These are phyloP conservation scores for Centropristis striata DNA, from an alignment of 2,113 vertebrate species.

Conservation along the genomic window DNA sequence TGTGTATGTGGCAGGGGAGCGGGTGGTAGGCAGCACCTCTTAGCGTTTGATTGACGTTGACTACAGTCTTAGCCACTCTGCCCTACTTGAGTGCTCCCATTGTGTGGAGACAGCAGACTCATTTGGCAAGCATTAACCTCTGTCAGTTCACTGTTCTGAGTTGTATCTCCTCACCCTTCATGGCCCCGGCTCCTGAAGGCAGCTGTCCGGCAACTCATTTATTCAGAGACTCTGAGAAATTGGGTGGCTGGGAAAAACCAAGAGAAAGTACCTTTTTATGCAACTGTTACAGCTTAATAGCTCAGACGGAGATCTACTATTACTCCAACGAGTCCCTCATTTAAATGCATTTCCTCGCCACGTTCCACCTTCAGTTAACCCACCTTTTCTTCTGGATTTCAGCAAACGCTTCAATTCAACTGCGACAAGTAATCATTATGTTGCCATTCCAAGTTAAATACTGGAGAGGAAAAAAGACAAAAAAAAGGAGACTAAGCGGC, in stretches of 20 bases:
- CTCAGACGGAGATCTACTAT: neutral
- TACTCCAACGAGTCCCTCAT: neutral
- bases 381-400: neutral
- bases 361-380: neutral
- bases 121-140: conserved; percentile 72
- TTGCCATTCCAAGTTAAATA: neutral
- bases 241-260: conserved; percentile 12
- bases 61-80: conserved; percentile 47
- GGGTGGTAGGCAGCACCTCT: conserved; percentile 6
- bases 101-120: conserved; percentile 51
- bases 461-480: no score
- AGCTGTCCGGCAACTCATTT: conserved; percentile 52
- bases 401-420: no score
- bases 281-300: conserved; percentile 8
- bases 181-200: conserved; percentile 25
- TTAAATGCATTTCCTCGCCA: conserved; percentile 9
- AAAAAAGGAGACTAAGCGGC: no score
- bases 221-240: conserved; percentile 45
- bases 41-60: conserved; percentile 57
- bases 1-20: neutral
- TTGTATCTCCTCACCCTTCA: conserved; percentile 47
- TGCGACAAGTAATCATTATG: neutral
- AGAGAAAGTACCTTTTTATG: conserved; percentile 19
- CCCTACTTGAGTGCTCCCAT: conserved; percentile 49
- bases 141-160: conserved; percentile 48